Evolutionary conservation across 1,140 invertebrate genomes (phyloP), one percentile per base, ranked within the genome.

Genomic region (Protaetia brevitarsis): DNA sequence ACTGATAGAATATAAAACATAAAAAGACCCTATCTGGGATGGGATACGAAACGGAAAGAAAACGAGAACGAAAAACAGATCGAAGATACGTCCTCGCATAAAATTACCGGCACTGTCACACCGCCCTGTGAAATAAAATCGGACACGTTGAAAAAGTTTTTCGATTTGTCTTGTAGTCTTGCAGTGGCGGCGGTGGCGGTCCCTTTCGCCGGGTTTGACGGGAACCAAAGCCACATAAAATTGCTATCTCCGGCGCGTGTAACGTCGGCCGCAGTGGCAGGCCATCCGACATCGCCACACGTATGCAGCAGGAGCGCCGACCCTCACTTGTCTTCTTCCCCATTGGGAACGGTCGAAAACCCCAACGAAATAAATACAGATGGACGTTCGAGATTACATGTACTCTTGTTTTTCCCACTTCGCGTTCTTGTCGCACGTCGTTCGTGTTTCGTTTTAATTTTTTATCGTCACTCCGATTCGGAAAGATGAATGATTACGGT

Each of bases 61-160:
- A 51, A 51, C 26, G 41, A 51, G 41, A 51, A 51, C 41, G 19
- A 51, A 51, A 51, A 51, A 51, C 10, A 16, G 41, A 51, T 23
- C 19, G 41, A n/a, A 51, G 41, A 51, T 51, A 51, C 19, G 41
- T 7, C 5, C 19, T 26, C 41, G 41, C 21, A 51, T 51, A 51
- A 51, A 51, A 51, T 51, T 51, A 51, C 41, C 41, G 26, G 1
- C 19, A 8, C 19, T 51, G 41, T 51, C 41, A 51, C 41, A 51
- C 41, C 19, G 26, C 26, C 13, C 19, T 10, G 26, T 23, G 13
- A 51, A 51, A 51, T 51, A 51, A 51, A 51, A 51, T 51, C 41
- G 41, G 41, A 51, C 41, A 51, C 21, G 41, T 51, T 51, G 41
- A 51, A 51, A 51, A 51, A 51, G 41, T 51, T 51, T 51, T 51